Percentiles rank a stretch among this genome's conserved stretches.
Evolutionary conservation across 2,113 vertebrate genomes (phyloP).

Genomic region (Acrocephalus arundinaceus): DNA sequence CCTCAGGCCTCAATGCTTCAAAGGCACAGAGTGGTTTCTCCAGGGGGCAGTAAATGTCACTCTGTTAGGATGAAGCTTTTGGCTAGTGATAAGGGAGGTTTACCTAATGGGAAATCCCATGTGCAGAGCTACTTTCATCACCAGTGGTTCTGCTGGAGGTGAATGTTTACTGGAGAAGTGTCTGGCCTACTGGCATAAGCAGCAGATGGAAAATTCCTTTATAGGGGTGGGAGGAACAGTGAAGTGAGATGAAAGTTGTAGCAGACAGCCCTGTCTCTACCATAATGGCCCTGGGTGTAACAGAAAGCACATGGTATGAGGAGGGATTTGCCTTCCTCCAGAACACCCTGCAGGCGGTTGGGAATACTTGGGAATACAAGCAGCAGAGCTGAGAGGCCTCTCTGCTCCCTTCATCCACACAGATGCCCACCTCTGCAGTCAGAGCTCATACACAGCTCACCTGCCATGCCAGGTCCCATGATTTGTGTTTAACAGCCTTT

Average conservation of each 20-base stretch:
- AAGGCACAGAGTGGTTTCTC: neutral
- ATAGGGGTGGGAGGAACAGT: neutral
- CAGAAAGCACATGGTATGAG: neutral
- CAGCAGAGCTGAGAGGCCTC: neutral
- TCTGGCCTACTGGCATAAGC: neutral
- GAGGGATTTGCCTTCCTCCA: neutral
- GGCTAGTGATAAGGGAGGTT: neutral
- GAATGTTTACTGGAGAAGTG: neutral
- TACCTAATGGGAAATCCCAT: neutral
- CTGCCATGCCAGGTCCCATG: fast-evolving
- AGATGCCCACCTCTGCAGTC: neutral
- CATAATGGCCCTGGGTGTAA: neutral
- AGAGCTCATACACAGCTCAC: neutral
- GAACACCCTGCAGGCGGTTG: neutral
- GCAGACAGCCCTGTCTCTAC: neutral
- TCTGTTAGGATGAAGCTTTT: neutral
- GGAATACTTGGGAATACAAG: neutral
- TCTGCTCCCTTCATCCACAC: neutral
- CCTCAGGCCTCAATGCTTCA: neutral
- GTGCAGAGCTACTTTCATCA: neutral
- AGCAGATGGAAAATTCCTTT: neutral
- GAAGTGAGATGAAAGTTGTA: neutral
- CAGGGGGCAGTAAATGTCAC: neutral
- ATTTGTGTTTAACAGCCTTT: neutral
- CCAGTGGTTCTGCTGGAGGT: neutral